Conservation (phyloP, 1,140 invertebrate species). For the Apis dorsata region DNA sequence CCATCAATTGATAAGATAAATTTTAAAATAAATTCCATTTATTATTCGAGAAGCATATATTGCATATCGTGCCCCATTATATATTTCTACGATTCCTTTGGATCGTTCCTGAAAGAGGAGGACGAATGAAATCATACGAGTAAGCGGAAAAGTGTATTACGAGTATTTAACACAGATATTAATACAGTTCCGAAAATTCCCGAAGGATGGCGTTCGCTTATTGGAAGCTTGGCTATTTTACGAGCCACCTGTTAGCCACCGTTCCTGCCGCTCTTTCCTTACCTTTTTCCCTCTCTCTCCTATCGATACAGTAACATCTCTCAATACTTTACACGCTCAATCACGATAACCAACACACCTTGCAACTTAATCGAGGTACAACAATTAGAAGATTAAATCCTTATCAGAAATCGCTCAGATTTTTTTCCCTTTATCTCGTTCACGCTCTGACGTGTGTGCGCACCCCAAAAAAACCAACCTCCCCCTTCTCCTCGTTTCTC, state of each 20-base stretch:
- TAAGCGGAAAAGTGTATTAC: background rate
- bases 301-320: background rate
- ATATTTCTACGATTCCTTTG: background rate
- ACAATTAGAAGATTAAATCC: too few relatives aligned
- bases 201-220: conserved; percentile 31
- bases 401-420: too few relatives aligned
- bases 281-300: background rate
- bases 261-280: conserved; percentile 31
- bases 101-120: background rate
- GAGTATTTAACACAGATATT: conserved; percentile 32
- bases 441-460: too few relatives aligned
- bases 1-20: background rate
- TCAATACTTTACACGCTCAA: background rate
- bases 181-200: conserved; percentile 36
- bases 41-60: too few relatives aligned
- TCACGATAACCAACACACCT: too few relatives aligned
- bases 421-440: too few relatives aligned
- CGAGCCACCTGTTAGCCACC: conserved; percentile 64
- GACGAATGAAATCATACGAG: background rate
- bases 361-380: too few relatives aligned
- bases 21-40: too few relatives aligned
- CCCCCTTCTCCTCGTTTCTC: background rate
- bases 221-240: conserved; percentile 62
- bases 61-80: background rate
- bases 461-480: background rate